Evolutionary conservation across 2,797 vertebrate species (phyloP).

Genomic region (Petrocephalus schoutedeni): DNA sequence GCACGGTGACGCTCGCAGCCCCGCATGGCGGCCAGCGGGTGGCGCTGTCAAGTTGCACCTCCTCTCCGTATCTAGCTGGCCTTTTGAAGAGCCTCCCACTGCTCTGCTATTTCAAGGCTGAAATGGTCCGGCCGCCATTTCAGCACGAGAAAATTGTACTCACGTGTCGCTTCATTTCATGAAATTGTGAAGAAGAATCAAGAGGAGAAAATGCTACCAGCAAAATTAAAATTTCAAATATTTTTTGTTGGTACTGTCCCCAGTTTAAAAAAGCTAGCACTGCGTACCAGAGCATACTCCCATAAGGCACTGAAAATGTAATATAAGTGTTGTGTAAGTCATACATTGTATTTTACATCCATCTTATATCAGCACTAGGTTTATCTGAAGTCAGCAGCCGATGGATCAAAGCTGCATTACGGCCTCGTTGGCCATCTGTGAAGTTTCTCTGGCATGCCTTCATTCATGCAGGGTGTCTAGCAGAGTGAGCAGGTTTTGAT

Average conservation of each 20-base stretch:
- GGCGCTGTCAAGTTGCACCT: background rate
- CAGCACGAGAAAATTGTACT: background rate
- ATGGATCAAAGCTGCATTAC: background rate
- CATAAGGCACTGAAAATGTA: background rate
- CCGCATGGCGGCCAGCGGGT: background rate
- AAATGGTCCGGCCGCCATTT: background rate
- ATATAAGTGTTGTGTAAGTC: background rate
- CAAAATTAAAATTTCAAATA: background rate
- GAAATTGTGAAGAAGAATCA: background rate
- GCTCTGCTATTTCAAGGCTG: background rate
- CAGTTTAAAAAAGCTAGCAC: background rate
- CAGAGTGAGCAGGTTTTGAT: background rate
- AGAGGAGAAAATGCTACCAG: background rate
- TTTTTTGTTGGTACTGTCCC: background rate
- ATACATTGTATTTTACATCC: background rate
- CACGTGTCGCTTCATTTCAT: background rate
- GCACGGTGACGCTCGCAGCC: background rate
- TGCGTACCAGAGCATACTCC: background rate
- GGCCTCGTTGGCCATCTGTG: background rate
- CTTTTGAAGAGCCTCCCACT: background rate
- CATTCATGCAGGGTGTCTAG: background rate
- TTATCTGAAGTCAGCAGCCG: background rate
- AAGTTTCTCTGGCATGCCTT: background rate
- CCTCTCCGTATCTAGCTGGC: constrained; percentile 2
- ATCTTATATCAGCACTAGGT: background rate